Evolutionary conservation across 2,888 invertebrate genomes (phyloP).

Genomic region (Auanema freiburgensis): DNA sequence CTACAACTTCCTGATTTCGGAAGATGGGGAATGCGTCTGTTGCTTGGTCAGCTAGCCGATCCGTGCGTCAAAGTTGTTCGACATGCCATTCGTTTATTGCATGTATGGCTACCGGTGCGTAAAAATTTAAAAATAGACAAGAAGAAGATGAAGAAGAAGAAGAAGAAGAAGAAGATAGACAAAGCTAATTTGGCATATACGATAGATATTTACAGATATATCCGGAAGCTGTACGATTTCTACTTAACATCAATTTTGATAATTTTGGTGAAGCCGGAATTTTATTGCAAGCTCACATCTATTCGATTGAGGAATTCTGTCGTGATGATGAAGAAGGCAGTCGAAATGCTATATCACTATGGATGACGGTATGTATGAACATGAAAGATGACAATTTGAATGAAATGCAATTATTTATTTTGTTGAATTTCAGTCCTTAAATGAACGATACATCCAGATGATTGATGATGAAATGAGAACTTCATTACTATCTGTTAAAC

Average conservation of each 20-base stretch:
- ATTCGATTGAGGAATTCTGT: constrained; percentile 41
- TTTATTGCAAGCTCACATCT: constrained; percentile 44
- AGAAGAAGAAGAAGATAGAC: neutral
- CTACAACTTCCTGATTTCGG: constrained; percentile 71
- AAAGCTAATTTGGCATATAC: too few relatives aligned
- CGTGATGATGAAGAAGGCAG: constrained; percentile 31
- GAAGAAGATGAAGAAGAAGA: too few relatives aligned
- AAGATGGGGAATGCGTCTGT: constrained; percentile 81
- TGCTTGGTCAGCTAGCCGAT: constrained; percentile 84
- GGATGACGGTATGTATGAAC: constrained; percentile 52
- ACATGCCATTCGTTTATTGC: constrained; percentile 41
- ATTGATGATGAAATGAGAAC: constrained; percentile 87
- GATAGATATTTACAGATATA: constrained; percentile 18
- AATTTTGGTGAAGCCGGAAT: constrained; percentile 53
- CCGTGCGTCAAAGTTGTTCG: constrained; percentile 72
- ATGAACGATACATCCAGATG: constrained; percentile 78
- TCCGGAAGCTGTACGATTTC: constrained; percentile 12
- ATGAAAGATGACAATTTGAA: too few relatives aligned
- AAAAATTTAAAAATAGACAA: too few relatives aligned
- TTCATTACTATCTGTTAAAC: constrained; percentile 81
- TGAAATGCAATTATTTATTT: neutral
- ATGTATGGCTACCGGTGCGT: constrained; percentile 49
- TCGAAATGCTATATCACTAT: constrained; percentile 30
- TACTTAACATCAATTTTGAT: constrained; percentile 24
- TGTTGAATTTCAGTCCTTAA: constrained; percentile 64